Base-by-base conservation (phyloP, 2,113 vertebrate genomes). In the Sander vitreus region DNA sequence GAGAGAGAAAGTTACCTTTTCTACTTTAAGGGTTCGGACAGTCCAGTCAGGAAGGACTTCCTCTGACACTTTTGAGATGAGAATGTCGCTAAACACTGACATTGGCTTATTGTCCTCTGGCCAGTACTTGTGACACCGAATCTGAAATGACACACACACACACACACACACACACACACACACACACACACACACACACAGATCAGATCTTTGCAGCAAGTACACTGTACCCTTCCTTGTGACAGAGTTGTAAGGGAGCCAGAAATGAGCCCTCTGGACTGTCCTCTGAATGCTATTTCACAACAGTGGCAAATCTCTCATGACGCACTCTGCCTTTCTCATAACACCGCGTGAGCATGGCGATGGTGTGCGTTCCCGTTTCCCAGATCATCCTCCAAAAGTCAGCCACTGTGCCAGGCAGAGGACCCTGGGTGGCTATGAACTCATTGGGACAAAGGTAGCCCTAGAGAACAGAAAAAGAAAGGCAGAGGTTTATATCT, bases 361-460 rank as follows among this genome's bases (percentile, higher is more conserved):
- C 97, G 53, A 99, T 95, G 62, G 97, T 98, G 95, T 96, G 97
- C 2, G 97, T 96, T 91, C 97, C 96, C 0, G 98, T 99, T 93
- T 99, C 98, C 98, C 98, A 99, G 53, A 99, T 97, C 98, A 99
- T 99, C 93, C 98, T 97, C 98, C 98, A 99, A 88, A 99, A 99
- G 93, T 99, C 98, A 0, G 97, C 98, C 85, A 99, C 98, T 1
- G 98, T 99, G 89, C 98, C 97, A 55, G 98, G 97, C 78, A 99
- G 94, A 13, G 98, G 98, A 39, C 98, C 98, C 94, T 99, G 98
- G 67, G 98, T 99, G 78, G 98, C 98, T 84, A 99, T 99, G 92
- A 99, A 99, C 94, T 99, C 98, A 65, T 99, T 99, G 89, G 98
- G 98, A 95, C 98, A 99, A 87, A 99, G 94, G 83, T 99, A 99